Conservation (phyloP, 2,113 vertebrate species). For the Channa maculata region DNA sequence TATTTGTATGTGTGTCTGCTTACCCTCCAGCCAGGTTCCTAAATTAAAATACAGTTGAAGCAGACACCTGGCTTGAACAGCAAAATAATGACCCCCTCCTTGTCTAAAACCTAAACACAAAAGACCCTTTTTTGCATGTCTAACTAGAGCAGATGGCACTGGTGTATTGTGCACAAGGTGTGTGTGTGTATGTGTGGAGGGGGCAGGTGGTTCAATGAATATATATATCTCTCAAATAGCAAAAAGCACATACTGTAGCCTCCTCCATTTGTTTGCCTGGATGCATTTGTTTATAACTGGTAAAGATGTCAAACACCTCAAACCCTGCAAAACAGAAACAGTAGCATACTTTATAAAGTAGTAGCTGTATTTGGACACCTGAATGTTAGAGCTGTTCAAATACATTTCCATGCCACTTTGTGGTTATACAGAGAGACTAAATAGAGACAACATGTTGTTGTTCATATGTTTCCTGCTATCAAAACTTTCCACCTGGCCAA, state of each 20-base stretch:
- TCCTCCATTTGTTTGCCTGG: slow-evolving; percentile 22
- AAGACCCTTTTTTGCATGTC: slow-evolving; percentile 55
- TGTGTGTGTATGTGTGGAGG: slow-evolving; percentile 21
- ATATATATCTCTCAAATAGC: slow-evolving; percentile 27
- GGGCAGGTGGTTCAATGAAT: slow-evolving; percentile 60
- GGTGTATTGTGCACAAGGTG: slow-evolving; percentile 48
- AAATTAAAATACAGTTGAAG: slow-evolving; percentile 56
- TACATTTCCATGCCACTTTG: background rate
- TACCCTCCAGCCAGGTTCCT: slow-evolving; percentile 32
- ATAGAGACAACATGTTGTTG: too few species aligned
- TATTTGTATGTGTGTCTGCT: slow-evolving; percentile 18
- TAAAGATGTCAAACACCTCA: slow-evolving; percentile 50
- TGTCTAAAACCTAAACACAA: slow-evolving; percentile 63
- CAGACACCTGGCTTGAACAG: slow-evolving; percentile 64
- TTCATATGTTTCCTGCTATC: slow-evolving; percentile 31
- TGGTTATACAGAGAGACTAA: background rate
- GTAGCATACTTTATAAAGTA: slow-evolving; percentile 9
- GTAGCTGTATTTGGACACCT: background rate
- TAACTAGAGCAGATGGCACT: slow-evolving; percentile 67
- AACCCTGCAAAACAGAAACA: background rate
- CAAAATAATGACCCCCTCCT: slow-evolving; percentile 37
- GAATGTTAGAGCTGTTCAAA: slow-evolving; percentile 3
- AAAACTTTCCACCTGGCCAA: slow-evolving; percentile 10
- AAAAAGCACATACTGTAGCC: background rate
- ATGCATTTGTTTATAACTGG: slow-evolving; percentile 29